Conservation (phyloP, 2,797 vertebrate species). For the Ptychobarbus kaznakovi region DNA sequence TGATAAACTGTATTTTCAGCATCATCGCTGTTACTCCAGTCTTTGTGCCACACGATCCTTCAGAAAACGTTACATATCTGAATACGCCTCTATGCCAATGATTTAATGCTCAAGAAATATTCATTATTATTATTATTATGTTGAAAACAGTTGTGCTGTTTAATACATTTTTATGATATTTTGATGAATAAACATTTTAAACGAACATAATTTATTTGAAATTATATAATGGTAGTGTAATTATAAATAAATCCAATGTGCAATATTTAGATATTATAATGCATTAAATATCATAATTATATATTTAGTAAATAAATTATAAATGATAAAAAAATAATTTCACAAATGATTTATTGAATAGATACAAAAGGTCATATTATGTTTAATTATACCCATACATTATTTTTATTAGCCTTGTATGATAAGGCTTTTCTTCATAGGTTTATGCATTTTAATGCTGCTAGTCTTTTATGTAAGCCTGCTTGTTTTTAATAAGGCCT, state of each 20-base stretch:
- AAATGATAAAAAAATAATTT: neutral
- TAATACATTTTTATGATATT: no score
- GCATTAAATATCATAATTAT: neutral
- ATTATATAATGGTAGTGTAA: neutral
- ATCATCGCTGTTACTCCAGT: neutral
- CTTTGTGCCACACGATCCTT: neutral
- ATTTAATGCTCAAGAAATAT: neutral
- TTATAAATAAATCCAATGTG: neutral
- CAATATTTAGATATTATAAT: no score
- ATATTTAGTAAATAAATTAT: neutral
- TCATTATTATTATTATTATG: neutral
- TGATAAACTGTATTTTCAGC: neutral
- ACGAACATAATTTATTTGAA: no score
- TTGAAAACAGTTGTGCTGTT: neutral
- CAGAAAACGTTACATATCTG: no score
- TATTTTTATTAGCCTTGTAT: neutral
- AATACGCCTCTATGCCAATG: no score
- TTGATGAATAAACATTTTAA: no score
- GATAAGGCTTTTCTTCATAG: neutral
- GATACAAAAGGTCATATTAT: neutral
- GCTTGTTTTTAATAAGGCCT: neutral
- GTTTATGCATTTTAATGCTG: neutral
- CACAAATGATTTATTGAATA: neutral
- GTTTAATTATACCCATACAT: neutral
- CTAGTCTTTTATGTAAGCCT: neutral